phyloP scores from a whole-genome alignment of 2,888 invertebrate species.

The Dryadula phaetusa region DNA sequence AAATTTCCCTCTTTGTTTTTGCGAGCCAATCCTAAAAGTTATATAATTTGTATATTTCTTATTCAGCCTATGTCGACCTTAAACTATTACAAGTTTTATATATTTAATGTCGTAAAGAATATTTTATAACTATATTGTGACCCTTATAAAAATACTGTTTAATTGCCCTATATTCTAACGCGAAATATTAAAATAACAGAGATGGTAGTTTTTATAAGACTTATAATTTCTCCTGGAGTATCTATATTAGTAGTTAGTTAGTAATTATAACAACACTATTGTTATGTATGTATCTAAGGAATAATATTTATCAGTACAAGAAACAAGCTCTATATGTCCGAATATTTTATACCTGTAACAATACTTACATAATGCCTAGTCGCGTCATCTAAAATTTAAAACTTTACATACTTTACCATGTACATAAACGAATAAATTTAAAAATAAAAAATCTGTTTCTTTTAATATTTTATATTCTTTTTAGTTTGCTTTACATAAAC shows the following conservation, averaged over 20 bases:
- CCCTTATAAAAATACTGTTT: too few relatives aligned
- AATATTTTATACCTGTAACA: background rate
- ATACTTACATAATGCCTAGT: background rate
- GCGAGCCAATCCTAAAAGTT: constrained; percentile 39
- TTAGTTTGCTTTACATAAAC: background rate
- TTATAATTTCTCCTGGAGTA: too few relatives aligned
- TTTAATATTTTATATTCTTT: background rate
- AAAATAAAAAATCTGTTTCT: background rate
- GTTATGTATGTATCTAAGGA: background rate
- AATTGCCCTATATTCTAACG: too few relatives aligned
- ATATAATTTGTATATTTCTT: constrained; percentile 27
- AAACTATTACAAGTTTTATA: constrained; percentile 12
- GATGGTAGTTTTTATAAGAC: too few relatives aligned
- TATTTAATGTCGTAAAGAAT: too few relatives aligned
- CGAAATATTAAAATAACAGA: too few relatives aligned
- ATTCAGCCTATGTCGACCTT: background rate
- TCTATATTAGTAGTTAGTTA: too few relatives aligned
- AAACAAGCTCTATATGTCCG: background rate
- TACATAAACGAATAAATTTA: background rate
- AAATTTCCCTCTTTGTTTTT: constrained; percentile 50
- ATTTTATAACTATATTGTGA: too few relatives aligned
- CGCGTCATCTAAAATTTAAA: background rate
- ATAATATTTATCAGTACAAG: background rate
- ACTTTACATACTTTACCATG: too few relatives aligned
- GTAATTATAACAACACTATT: too few relatives aligned